phyloP scores from a whole-genome alignment of 2,888 invertebrate species.

The Gymnoscelis rufifasciata region DNA sequence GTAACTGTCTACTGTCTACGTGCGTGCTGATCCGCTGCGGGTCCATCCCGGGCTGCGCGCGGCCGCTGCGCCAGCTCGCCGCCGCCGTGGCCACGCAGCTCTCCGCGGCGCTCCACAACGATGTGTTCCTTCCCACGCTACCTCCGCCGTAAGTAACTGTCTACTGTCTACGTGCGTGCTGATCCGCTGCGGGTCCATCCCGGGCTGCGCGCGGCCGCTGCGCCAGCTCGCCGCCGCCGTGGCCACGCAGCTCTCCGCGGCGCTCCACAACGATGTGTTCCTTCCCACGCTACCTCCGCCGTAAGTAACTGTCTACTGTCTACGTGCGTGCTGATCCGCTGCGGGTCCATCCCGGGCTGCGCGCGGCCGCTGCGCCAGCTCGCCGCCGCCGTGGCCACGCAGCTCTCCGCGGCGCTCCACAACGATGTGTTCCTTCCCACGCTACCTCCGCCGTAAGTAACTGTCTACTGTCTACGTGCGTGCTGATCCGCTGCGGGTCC shows the following conservation, averaged over 20 bases:
- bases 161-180: neutral
- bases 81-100: constrained; percentile 86
- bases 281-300: no score
- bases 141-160: constrained; percentile 51
- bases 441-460: no score
- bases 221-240: neutral
- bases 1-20: neutral
- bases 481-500: no score
- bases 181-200: no score
- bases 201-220: neutral
- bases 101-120: constrained; percentile 88
- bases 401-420: no score
- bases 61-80: constrained; percentile 80
- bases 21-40: constrained; percentile 59
- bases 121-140: constrained; percentile 95
- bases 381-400: no score
- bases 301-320: no score
- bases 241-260: no score
- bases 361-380: neutral
- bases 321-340: no score
- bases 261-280: no score
- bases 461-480: no score
- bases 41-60: constrained; percentile 81
- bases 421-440: no score
- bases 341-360: neutral